These are phyloP conservation scores for Coelinius sp. DNA, from an alignment of 2,888 invertebrate genomes.

Conservation along the genomic window DNA sequence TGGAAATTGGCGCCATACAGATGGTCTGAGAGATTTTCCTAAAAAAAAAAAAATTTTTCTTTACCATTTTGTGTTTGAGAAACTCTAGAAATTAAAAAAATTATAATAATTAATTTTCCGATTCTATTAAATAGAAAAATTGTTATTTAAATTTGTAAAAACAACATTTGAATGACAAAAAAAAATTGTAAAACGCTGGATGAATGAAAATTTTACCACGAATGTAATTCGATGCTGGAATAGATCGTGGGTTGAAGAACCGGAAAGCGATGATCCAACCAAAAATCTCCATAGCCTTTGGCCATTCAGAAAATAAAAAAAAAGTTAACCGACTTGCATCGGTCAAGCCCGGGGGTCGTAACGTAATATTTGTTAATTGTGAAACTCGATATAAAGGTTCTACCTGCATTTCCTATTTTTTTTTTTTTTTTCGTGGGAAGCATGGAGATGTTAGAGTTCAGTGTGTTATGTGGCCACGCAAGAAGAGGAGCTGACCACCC, in stretches of 20 bases:
- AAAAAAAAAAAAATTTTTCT: neutral
- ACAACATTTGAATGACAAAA: conserved; percentile 8
- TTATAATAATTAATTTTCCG: neutral
- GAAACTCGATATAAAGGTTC: conserved; percentile 61
- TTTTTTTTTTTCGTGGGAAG: conserved; percentile 56
- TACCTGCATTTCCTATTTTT: conserved; percentile 47
- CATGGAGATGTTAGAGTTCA: neutral
- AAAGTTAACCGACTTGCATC: conserved; percentile 14
- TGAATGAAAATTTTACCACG: conserved; percentile 18
- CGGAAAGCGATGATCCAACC: conserved; percentile 25
- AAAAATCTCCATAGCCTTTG: conserved; percentile 3
- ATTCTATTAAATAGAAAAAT: neutral
- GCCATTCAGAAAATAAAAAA: conserved; percentile 20
- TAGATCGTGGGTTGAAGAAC: conserved; percentile 19
- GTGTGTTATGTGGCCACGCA: conserved; percentile 16
- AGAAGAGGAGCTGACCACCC: conserved; percentile 14
- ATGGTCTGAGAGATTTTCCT: neutral
- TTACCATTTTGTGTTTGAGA: too few relatives aligned
- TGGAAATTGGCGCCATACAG: neutral
- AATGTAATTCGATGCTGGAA: conserved; percentile 16
- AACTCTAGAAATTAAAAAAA: too few relatives aligned
- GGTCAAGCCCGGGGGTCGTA: conserved; percentile 47
- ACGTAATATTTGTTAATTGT: conserved; percentile 69
- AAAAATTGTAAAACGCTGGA: neutral
- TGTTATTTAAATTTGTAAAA: neutral